phyloP scores from a whole-genome alignment of 2,888 invertebrate species.

The Drosophila setosimentum region DNA sequence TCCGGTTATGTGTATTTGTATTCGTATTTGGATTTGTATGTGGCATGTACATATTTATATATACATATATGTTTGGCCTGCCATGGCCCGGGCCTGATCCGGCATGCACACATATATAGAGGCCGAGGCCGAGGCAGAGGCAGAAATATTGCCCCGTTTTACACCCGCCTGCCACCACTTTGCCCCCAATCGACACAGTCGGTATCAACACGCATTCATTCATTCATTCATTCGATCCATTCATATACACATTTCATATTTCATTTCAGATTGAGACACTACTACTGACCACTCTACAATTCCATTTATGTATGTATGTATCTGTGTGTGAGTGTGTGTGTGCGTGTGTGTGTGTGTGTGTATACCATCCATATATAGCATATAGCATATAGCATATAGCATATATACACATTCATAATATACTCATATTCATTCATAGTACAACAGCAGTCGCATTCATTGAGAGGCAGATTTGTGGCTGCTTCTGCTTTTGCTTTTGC shows the following conservation, averaged over 20 bases:
- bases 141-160: constrained; percentile 5
- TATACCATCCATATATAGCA: constrained; percentile 2
- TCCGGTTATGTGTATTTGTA: constrained; percentile 74
- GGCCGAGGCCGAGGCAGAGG: constrained; percentile 9
- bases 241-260: constrained; percentile 52
- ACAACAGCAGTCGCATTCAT: constrained; percentile 48
- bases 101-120: constrained; percentile 17
- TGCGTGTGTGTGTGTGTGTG: background rate
- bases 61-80: constrained; percentile 52
- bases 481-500: constrained; percentile 48
- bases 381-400: background rate
- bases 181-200: constrained; percentile 8
- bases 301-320: constrained; percentile 1
- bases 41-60: constrained; percentile 29
- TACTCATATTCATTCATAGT: constrained; percentile 43
- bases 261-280: constrained; percentile 26
- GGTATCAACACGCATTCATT: constrained; percentile 26
- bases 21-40: constrained; percentile 21
- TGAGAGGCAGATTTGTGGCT: constrained; percentile 22
- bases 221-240: constrained; percentile 39
- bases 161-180: constrained; percentile 12
- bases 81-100: constrained; percentile 35
- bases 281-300: constrained; percentile 24
- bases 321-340: background rate
- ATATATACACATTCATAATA: background rate